phyloP scores from a whole-genome alignment of 2,888 invertebrate species.

The Trichopoda pennipes region DNA sequence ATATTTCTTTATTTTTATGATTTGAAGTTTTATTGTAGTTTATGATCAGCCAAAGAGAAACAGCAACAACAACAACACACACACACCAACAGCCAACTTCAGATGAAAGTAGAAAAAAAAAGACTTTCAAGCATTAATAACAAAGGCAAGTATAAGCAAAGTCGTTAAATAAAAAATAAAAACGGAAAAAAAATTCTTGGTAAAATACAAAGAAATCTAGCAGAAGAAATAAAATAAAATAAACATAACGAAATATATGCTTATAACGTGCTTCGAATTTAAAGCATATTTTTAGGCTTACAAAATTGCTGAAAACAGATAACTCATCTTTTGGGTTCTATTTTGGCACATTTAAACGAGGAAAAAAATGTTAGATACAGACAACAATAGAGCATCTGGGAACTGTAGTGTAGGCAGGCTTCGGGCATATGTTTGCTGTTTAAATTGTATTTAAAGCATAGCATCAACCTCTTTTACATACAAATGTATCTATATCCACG shows the following conservation, averaged over 20 bases:
- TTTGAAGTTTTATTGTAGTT: slow-evolving; percentile 65
- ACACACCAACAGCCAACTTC: not conserved
- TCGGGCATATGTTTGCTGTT: slow-evolving; percentile 16
- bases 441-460: slow-evolving; percentile 9
- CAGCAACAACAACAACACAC: slow-evolving; percentile 1
- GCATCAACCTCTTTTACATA: not conserved
- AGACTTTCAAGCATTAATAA: slow-evolving; percentile 6
- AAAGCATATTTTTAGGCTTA: slow-evolving; percentile 62
- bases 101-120: not conserved
- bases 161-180: slow-evolving; percentile 4
- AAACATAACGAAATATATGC: slow-evolving; percentile 58
- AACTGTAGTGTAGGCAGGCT: slow-evolving; percentile 5
- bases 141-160: slow-evolving; percentile 6
- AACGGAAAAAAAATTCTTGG: not conserved
- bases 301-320: slow-evolving; percentile 51
- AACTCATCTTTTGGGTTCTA: slow-evolving; percentile 47
- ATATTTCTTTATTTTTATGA: slow-evolving; percentile 65
- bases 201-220: slow-evolving; percentile 4
- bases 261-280: slow-evolving; percentile 66
- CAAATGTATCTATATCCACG: slow-evolving; percentile 34
- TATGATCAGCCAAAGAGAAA: slow-evolving; percentile 27
- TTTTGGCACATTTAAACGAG: slow-evolving; percentile 28
- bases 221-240: slow-evolving; percentile 10
- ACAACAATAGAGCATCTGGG: slow-evolving; percentile 47
- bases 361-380: slow-evolving; percentile 52